Percentiles rank a stretch among this genome's conserved stretches.
phyloP scores from a whole-genome alignment of 2,113 vertebrate genomes.

The Cardinalis cardinalis region DNA sequence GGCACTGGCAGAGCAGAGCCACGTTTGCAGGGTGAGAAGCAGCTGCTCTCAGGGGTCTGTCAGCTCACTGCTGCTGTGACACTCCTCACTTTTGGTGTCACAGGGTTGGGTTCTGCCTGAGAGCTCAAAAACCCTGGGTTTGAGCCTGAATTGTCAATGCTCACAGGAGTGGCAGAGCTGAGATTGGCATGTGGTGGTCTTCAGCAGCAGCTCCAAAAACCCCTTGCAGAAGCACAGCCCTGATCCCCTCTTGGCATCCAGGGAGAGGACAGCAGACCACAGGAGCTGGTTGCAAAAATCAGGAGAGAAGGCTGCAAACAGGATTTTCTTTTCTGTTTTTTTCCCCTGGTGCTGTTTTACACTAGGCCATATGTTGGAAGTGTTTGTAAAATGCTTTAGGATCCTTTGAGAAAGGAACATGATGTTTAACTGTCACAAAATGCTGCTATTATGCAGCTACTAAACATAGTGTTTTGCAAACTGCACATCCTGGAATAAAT shows the following conservation, averaged over 20 bases:
- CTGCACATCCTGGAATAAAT: conserved; percentile 23
- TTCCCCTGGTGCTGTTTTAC: neutral
- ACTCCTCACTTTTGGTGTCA: neutral
- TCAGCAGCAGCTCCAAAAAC: neutral
- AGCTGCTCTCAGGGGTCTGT: neutral
- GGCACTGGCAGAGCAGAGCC: neutral
- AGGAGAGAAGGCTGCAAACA: neutral
- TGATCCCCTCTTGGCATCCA: neutral
- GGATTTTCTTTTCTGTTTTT: neutral
- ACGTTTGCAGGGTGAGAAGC: rapidly evolving
- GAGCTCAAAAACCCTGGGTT: rapidly evolving
- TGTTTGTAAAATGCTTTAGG: conserved; percentile 29
- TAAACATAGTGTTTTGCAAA: conserved; percentile 48
- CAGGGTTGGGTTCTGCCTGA: neutral
- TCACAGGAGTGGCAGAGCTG: neutral
- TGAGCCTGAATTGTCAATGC: neutral
- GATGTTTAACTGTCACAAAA: conserved; percentile 42
- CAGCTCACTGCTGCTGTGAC: neutral
- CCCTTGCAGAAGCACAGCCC: neutral
- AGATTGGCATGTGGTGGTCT: neutral
- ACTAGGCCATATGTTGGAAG: conserved; percentile 30
- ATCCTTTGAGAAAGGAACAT: conserved; percentile 34
- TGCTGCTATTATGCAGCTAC: conserved; percentile 28
- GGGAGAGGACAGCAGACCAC: neutral
- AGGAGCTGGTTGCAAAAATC: neutral